These are phyloP conservation scores for Syndactyla subalaris DNA, from an alignment of 2,797 vertebrate species.

Conservation along the genomic window DNA sequence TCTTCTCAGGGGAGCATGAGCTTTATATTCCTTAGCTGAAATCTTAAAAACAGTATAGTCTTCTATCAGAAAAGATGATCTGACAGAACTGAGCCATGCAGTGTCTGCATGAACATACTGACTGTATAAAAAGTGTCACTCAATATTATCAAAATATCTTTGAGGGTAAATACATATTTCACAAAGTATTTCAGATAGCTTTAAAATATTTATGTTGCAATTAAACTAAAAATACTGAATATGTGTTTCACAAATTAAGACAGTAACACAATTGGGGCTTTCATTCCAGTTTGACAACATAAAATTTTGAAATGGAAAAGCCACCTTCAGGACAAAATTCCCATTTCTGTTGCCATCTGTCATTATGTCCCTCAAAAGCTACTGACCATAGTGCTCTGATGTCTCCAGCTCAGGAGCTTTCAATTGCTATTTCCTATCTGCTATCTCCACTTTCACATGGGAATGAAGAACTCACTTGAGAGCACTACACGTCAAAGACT, in stretches of 20 bases:
- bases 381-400: not conserved
- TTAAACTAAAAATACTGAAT: conserved; percentile 13
- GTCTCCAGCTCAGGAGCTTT: conserved; percentile 18
- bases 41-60: not conserved
- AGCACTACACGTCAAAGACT: not conserved
- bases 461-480: not conserved
- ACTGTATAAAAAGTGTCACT: not conserved
- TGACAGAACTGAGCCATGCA: not conserved
- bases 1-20: not conserved
- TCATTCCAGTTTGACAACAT: not conserved
- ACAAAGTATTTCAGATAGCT: not conserved
- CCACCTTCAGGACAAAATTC: not conserved
- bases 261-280: not conserved
- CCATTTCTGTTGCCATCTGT: conserved; percentile 19
- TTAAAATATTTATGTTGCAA: conserved; percentile 39
- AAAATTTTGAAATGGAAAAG: conserved; percentile 14
- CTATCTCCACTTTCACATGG: not conserved
- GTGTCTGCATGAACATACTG: not conserved
- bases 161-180: conserved; percentile 3
- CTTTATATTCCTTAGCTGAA: not conserved
- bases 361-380: not conserved
- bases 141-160: not conserved
- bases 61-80: not conserved
- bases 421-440: not conserved
- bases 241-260: not conserved